Conservation (phyloP, 2,113 vertebrate species). For the Arvicanthis niloticus region DNA sequence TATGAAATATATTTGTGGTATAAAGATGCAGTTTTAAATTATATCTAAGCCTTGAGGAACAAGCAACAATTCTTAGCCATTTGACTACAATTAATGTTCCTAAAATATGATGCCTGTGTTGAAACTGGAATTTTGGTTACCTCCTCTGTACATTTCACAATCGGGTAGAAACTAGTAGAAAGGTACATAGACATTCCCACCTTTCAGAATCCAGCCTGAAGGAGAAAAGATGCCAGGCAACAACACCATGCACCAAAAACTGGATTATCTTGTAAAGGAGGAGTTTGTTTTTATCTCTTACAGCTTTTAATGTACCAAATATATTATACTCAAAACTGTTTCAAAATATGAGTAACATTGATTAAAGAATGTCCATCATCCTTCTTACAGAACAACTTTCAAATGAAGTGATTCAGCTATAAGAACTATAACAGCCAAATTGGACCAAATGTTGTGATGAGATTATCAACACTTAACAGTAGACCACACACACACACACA, state of each 20-base stretch:
- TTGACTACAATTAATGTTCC: not conserved
- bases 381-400: slow-evolving; percentile 9
- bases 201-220: not conserved
- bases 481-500: not conserved
- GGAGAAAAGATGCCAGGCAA: not conserved
- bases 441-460: not conserved
- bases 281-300: not conserved
- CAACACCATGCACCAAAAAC: not conserved
- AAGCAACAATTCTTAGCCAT: not conserved
- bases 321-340: not conserved
- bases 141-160: not conserved
- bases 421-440: not conserved
- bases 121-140: not conserved
- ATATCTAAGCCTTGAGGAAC: not conserved
- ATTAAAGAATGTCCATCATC: not conserved
- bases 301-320: slow-evolving; percentile 27
- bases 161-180: not conserved
- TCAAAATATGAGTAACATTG: not conserved
- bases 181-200: not conserved
- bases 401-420: not conserved
- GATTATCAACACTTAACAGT: not conserved
- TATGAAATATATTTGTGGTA: not conserved
- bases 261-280: not conserved
- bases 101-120: not conserved
- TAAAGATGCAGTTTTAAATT: not conserved